Evolutionary conservation across 2,113 vertebrate species (phyloP), one percentile per base, ranked within the genome.

Genomic region (Mesoclemmys tuberculata): DNA sequence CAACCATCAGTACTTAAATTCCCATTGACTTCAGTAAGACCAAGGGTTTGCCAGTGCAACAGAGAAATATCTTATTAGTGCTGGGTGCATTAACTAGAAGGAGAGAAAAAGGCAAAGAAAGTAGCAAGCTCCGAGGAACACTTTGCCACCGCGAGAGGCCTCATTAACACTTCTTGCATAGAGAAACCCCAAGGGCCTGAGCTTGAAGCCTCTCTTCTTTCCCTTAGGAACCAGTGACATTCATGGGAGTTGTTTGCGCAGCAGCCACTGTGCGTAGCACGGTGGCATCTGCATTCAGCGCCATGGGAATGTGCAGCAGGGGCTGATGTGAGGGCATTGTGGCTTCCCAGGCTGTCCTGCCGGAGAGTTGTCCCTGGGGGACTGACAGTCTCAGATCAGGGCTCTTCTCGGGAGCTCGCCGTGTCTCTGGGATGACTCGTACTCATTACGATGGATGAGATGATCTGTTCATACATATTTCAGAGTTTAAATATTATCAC

Each of bases 391-490:
- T 86, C 64, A 78, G 77, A 88, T 94, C 84, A 96, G 85, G 93
- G 93, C 92, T 91, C 93, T 14, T 61, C 0, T 81, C 5, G 1
- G 56, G 81, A 89, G n/a, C 64, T 85, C 84, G 14, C 21, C 22
- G 46, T 78, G 46, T n/a, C 90, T 95, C 90, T 89, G 83, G 80
- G 95, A 95, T 86, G 89, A 90, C 90, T 95, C 96, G 78, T 90
- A 89, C 93, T 95, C 88, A 86, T 95, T 85, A 78, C 85, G 86
- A 91, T 93, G 94, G 82, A 92, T 61, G 54, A 95, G 90, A 90
- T 88, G 92, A 95, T 94, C 95, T 88, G 38, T 96, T 96, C 96
- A 96, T 97, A 95, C 86, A 81, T 94, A 94, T 95, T 96, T 97
- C 44, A 2, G 83, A 97, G 56, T 87, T 96, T 96, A 96, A 96